Percentiles rank a stretch among this genome's conserved stretches.
Conservation (phyloP, 2,113 vertebrate species). For the Panthera tigris region DNA sequence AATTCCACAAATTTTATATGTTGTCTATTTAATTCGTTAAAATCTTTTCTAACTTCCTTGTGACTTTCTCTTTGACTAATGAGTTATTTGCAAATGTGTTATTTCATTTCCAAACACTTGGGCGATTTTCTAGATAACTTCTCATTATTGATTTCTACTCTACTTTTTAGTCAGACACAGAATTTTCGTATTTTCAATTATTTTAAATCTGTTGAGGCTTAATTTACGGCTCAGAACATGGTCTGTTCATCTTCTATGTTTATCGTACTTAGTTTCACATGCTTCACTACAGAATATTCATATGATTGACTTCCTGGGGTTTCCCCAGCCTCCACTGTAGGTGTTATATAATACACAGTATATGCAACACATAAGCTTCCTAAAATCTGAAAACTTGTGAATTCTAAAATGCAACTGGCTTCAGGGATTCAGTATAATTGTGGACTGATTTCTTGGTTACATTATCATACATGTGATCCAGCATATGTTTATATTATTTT, state of each 20-base stretch:
- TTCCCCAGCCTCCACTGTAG: neutral
- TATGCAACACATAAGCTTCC: neutral
- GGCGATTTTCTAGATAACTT: neutral
- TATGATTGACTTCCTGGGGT: neutral
- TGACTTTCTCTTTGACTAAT: neutral
- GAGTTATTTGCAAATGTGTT: neutral
- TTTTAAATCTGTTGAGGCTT: neutral
- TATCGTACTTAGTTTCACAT: neutral
- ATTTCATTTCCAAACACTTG: slow-evolving; percentile 15
- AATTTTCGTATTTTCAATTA: neutral
- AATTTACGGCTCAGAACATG: neutral
- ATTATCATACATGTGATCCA: neutral
- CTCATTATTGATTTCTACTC: neutral
- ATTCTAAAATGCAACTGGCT: neutral
- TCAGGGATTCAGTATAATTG: neutral
- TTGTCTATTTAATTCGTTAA: neutral
- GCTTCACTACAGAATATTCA: neutral
- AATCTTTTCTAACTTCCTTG: neutral
- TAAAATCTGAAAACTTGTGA: slow-evolving; percentile 7
- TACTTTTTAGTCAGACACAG: neutral
- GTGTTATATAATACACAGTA: neutral
- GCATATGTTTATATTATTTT: slow-evolving; percentile 26
- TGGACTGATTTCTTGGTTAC: neutral
- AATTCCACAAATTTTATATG: neutral
- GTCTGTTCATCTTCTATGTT: neutral